Conservation (phyloP, 2,797 vertebrate species). For the Octomys mimax region DNA sequence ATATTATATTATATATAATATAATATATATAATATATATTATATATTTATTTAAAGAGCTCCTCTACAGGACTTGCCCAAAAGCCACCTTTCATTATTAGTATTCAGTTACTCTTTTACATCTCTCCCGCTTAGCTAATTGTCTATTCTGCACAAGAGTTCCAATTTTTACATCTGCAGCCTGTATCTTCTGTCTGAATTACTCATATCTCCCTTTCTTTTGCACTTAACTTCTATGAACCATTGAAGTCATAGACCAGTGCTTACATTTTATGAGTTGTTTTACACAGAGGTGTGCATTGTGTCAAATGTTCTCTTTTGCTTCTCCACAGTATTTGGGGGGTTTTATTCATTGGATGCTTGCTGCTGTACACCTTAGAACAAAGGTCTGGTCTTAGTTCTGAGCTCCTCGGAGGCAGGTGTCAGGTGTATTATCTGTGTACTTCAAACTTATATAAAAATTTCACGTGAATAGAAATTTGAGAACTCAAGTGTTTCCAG, state of each 20-base stretch:
- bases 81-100: not conserved
- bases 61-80: not conserved
- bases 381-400: accelerated
- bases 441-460: not conserved
- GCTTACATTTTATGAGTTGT: not conserved
- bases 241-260: not conserved
- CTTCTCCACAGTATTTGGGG: not conserved
- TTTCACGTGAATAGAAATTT: not conserved
- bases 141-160: not conserved
- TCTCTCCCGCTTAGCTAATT: not conserved
- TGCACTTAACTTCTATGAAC: not conserved
- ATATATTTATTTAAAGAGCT: no score
- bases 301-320: not conserved
- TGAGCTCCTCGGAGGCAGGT: not conserved
- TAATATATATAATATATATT: no score
- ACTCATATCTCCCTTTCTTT: not conserved
- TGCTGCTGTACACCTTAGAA: not conserved
- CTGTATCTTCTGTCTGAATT: not conserved
- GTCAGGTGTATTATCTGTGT: not conserved
- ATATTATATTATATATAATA: no score
- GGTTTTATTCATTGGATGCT: not conserved
- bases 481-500: not conserved
- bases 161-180: not conserved
- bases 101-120: not conserved
- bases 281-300: not conserved